Conservation (phyloP, 2,797 vertebrate species). For the Streptopelia turtur region DNA sequence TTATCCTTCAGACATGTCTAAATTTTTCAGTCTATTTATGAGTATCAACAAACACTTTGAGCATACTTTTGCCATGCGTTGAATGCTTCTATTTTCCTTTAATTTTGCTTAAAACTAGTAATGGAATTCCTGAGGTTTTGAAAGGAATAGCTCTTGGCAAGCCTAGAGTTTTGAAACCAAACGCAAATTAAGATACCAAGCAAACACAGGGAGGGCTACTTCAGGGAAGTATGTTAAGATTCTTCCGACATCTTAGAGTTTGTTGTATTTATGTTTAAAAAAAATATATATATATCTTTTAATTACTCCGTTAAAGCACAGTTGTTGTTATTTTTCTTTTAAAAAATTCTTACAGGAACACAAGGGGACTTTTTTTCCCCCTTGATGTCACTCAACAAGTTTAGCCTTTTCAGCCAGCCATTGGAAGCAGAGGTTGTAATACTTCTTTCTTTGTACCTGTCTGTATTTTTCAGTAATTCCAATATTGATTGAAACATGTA, state of each 20-base stretch:
- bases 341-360: neutral
- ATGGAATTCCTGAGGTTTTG: conserved; percentile 81
- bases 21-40: conserved; percentile 77
- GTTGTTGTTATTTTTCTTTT: neutral
- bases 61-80: conserved; percentile 69
- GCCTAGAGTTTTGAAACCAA: conserved; percentile 72
- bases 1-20: conserved; percentile 66
- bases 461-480: neutral
- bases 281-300: neutral
- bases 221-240: conserved; percentile 63
- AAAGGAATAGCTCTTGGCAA: conserved; percentile 78
- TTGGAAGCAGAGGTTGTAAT: conserved; percentile 2
- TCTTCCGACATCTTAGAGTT: conserved; percentile 53
- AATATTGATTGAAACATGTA: neutral
- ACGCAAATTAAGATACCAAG: conserved; percentile 78
- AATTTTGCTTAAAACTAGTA: conserved; percentile 79
- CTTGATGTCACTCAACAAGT: neutral
- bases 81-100: conserved; percentile 78
- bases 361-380: neutral
- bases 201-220: conserved; percentile 69
- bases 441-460: conserved; percentile 18
- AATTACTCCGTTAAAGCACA: neutral
- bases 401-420: conserved; percentile 29
- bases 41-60: conserved; percentile 78
- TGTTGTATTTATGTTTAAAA: conserved; percentile 45